phyloP scores from a whole-genome alignment of 2,888 invertebrate genomes.

The Andricus quercusramuli region DNA sequence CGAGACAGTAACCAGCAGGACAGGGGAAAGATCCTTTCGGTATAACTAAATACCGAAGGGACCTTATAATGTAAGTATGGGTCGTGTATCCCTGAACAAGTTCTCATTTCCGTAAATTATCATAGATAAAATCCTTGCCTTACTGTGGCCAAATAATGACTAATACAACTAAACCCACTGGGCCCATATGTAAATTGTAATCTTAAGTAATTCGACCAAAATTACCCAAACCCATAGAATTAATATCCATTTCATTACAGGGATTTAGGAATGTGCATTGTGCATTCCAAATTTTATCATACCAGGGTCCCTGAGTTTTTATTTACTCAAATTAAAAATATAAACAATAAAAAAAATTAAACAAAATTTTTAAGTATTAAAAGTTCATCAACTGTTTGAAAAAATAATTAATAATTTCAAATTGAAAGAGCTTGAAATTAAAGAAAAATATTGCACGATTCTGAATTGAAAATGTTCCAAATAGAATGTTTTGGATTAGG shows the following conservation, averaged over 20 bases:
- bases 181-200: not conserved
- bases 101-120: conserved; percentile 60
- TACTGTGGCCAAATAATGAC: conserved; percentile 47
- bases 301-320: too few relatives aligned
- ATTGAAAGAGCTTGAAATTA: too few relatives aligned
- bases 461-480: too few relatives aligned
- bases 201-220: conserved; percentile 8
- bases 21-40: conserved; percentile 26
- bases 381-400: too few relatives aligned
- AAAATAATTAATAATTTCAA: too few relatives aligned
- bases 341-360: too few relatives aligned
- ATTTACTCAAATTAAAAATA: too few relatives aligned
- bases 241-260: not conserved
- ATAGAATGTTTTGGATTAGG: too few relatives aligned
- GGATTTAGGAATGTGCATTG: not conserved
- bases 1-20: conserved; percentile 16
- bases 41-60: conserved; percentile 18
- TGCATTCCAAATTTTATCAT: too few relatives aligned
- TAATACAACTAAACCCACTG: not conserved
- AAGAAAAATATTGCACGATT: too few relatives aligned
- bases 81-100: not conserved
- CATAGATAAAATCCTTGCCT: conserved; percentile 60
- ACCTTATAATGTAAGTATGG: conserved; percentile 4
- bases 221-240: not conserved
- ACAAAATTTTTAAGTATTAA: too few relatives aligned